Conservation (phyloP, 35 echinoderm and acorn worm genomes). For the Anneissia japonica region DNA sequence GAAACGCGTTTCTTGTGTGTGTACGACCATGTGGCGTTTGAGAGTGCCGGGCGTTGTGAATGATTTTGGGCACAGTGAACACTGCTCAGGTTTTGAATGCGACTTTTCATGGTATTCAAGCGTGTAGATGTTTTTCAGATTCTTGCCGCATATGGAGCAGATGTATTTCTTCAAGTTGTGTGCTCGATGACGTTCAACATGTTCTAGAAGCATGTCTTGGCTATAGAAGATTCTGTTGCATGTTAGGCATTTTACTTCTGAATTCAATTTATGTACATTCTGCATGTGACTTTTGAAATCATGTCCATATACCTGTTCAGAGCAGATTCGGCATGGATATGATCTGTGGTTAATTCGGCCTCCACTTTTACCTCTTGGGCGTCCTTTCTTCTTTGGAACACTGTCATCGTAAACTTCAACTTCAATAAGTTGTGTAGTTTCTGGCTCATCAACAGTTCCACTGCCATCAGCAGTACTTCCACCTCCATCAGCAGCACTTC, state of each 20-base stretch:
- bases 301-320: background rate
- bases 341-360: background rate
- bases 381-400: background rate
- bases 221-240: background rate
- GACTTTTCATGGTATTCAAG: background rate
- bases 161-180: background rate
- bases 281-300: background rate
- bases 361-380: background rate
- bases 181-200: background rate
- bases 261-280: background rate
- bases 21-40: background rate
- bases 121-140: background rate
- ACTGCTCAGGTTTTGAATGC: background rate
- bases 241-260: background rate
- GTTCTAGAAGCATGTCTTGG: background rate
- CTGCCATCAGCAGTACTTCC: too few species aligned
- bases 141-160: background rate
- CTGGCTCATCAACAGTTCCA: background rate
- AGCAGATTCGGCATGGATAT: background rate
- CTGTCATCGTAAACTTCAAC: too few species aligned
- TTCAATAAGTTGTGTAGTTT: background rate
- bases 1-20: background rate
- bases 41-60: background rate
- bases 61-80: background rate
- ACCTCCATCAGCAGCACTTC: background rate